Base-by-base conservation (phyloP, 2,888 invertebrate species). In the Halocaridina rubra region DNA sequence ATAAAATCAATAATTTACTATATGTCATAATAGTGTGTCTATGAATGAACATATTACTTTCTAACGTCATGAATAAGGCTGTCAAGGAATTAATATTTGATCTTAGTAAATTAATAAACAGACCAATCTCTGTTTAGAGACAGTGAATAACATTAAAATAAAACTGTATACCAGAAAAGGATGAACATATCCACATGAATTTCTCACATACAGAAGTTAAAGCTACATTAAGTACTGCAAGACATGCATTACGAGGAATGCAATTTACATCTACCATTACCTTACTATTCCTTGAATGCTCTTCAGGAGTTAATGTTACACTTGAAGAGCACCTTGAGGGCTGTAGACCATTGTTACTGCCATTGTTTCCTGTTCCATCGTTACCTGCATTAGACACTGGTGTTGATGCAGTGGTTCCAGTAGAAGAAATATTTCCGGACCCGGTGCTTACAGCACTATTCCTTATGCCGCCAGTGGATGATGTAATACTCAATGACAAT, bases 321-420 rank as follows among this genome's bases (percentile, higher is more conserved):
- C 85, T 85, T n/a, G 88, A 88, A 2, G 88, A 86, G 30, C 87
- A 87, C 19, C 87, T 30, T 16, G 87, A 87, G 1, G 76, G 33
- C 27, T 80, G 74, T 16, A 69, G 71, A 27, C 79, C 80, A 19
- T 64, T 61, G 27, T 16, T 61, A 22, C 61, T 72, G 46, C 72
- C 46, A 30, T 61, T 59, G 46, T 64, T 69, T 67, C 75, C 81
- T 19, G 29, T 33, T 22, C 81, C 81, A 16, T 76, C 81, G 57
- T 39, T 67, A 7, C 81, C 77, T 30, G 16, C 64, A 3, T 72
- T 72, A 7, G 33, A 72, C 19, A 32, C 64, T 16, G 46, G 53
- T 32, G 46, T 78, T 19, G 78, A 59, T 16, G 74, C 16, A 27
- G 74, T 57, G 0, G 72, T 74, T 8, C 67, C 46, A 3, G 46